Base-by-base conservation (phyloP, 2,888 invertebrate genomes). In the Sarcophaga rosellei region DNA sequence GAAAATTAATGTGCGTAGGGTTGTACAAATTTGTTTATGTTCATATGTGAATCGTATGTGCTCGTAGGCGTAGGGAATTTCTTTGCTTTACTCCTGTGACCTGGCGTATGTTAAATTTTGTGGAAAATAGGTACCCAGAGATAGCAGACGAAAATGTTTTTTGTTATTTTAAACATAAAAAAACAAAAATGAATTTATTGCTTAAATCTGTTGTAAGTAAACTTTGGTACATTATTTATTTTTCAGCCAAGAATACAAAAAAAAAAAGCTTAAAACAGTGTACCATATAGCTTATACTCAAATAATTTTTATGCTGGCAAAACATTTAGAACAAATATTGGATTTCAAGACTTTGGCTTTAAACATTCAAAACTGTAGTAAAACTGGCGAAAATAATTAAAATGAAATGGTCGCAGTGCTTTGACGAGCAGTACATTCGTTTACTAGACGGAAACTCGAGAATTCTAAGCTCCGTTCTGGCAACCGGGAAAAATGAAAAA, bases 101-200 rank as follows among this genome's bases (percentile, higher is more conserved):
- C 62, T 62, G 74, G 47, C 21, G 74, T 62, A 62, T 47, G 62
- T 63, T 74, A 62, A 74, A 74, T 74, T 74, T 74, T 62, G 62
- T 62, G 63, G 74, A 74, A 74, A 62, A 62, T 74, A 62, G 45
- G 23, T 12, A 17, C 21, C 21, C 10, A 21, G 25, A 53, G 21
- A n/a, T 21, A 47, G 45, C 1, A 20, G 17, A 10, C 3, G 47
- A 74, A n/a, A 74, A n/a, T 4, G 6, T 23, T 70, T 20, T 57
- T 72, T 73, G 44, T 73, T 21, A 62, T 21, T 23, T 23, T 69
- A 23, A 70, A 47, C 63, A 35, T 35, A 35, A 78, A 78, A 63
- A 53, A 62, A 12, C 17, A 11, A 15, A 57, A 72, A 47, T 57
- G 21, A 72, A 80, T 73, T 72, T 80, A 73, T 73, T 66, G 57